Evolutionary conservation across 2,888 invertebrate genomes (phyloP), one percentile per base, ranked within the genome.

Genomic region (Eugnorisma glareosa): DNA sequence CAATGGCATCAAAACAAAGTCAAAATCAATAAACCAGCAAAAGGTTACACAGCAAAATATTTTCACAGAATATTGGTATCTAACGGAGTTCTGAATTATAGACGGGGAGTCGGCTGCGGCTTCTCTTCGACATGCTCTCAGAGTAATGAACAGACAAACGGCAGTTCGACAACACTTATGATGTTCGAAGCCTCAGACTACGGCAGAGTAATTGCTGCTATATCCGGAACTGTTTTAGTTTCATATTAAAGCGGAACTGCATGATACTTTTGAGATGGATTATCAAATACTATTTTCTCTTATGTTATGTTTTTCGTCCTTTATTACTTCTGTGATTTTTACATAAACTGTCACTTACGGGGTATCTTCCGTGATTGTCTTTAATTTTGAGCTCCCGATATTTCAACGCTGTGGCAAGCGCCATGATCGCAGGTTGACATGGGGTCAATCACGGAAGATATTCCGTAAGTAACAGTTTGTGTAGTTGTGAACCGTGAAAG

Each of bases 181-280:
- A 89, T 88, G 89, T 88, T 83, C 89, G 90, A 91, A 88, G 90
- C 85, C 85, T 88, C 83, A 79, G 85, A 81, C 77, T 57, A 18
- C 61, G 37, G 71, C 28, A 75, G 93, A 94, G 94, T 94, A 95
- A 95, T 95, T 95, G 95, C 87, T 85, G 72, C 94, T 94, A 93
- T 93, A 91, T 93, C 82, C 37, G 91, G 88, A 88, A 79, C 81
- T 79, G 35, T 82, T 67, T 73, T 45, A 75, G 51, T 85, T 85
- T 82, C 24, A 40, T 37, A 75, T 45, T 59, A 61, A 81, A 66
- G 64, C 59, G 45, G 24, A 61, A 40, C 8, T 31, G 4, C 35
- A 35, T 31, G 31, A 31, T n/a, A 35, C 11, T 45, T 76, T 67
- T 45, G 13, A 37, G 45, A 24, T 35, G 28, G 18, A 35, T 63